phyloP scores from a whole-genome alignment of 2,797 vertebrate species.

The Sebastes minor region DNA sequence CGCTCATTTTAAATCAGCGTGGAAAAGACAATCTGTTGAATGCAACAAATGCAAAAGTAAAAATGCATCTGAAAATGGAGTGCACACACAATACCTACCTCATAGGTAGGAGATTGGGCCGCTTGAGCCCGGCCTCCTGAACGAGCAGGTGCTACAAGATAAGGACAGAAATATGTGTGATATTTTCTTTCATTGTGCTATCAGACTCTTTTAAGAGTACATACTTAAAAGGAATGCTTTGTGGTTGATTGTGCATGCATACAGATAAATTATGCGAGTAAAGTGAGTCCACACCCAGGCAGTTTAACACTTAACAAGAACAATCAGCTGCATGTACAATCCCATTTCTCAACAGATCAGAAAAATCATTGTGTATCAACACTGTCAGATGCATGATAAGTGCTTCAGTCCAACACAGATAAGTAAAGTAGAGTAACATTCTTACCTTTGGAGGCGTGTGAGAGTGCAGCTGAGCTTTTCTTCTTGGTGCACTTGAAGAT shows the following conservation, averaged over 20 bases:
- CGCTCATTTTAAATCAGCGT: not conserved
- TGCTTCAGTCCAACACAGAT: not conserved
- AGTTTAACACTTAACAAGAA: not conserved
- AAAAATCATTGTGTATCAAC: not conserved
- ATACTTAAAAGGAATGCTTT: not conserved
- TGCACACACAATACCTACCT: constrained; percentile 36
- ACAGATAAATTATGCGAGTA: not conserved
- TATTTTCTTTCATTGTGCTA: not conserved
- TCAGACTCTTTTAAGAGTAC: not conserved
- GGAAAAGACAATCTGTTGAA: not conserved
- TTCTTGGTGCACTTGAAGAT: constrained; percentile 60
- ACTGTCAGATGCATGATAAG: fast-evolving
- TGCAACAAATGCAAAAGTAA: not conserved
- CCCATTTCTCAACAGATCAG: not conserved
- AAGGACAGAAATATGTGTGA: not conserved
- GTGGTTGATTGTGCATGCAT: not conserved
- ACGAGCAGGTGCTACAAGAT: constrained; percentile 15
- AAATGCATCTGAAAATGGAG: not conserved
- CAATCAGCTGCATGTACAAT: not conserved
- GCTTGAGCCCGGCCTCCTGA: constrained; percentile 7
- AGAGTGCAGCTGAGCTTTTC: not conserved
- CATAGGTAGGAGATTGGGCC: constrained; percentile 56
- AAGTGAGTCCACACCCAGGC: not conserved
- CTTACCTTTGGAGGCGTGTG: constrained; percentile 51
- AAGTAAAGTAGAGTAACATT: not conserved